Evolutionary conservation across 2,888 invertebrate species (phyloP).

Genomic region (Invenusta paracnida): DNA sequence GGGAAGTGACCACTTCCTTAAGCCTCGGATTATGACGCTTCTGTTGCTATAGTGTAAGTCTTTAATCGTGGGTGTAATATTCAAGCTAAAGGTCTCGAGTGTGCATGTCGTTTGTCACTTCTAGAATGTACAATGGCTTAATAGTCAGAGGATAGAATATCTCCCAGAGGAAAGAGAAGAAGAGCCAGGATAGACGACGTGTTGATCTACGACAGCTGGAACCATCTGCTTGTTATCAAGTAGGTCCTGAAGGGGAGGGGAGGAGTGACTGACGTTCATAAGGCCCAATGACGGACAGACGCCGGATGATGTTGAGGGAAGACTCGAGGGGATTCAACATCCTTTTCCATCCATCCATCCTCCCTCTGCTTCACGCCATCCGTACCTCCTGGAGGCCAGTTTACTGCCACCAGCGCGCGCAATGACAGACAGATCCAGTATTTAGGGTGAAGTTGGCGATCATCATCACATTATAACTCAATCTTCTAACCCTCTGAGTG

Average conservation of each 20-base stretch:
- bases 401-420: neutral
- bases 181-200: neutral
- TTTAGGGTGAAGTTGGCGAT: too few species aligned
- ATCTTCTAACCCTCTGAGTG: too few species aligned
- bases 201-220: conserved; percentile 21
- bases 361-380: neutral
- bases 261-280: neutral
- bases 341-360: neutral
- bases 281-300: neutral
- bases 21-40: neutral
- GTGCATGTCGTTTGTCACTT: neutral
- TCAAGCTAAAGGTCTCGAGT: too few species aligned
- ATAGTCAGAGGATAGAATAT: too few species aligned
- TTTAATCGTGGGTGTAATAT: too few species aligned
- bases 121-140: neutral
- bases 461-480: too few species aligned
- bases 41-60: too few species aligned
- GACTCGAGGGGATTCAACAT: conserved; percentile 23
- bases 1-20: conserved; percentile 23
- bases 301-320: neutral
- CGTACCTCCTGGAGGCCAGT: too few species aligned
- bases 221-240: neutral
- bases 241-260: neutral
- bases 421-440: conserved; percentile 6
- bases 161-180: neutral